Percentiles rank a stretch among this genome's conserved stretches.
These are phyloP conservation scores for Cryptoblepharus egeriae DNA, from an alignment of 2,797 vertebrate genomes.

Conservation along the genomic window DNA sequence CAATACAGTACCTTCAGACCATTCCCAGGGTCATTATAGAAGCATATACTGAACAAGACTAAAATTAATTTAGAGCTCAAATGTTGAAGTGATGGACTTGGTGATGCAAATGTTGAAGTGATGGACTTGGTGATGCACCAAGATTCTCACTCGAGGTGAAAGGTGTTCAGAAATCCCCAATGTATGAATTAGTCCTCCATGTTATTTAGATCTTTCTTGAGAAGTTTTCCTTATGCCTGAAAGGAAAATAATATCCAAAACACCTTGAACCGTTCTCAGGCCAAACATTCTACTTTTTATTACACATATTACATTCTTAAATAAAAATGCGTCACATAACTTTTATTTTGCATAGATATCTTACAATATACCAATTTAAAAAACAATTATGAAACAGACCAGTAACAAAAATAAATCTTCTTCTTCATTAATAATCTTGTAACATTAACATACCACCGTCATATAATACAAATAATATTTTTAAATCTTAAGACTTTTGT, in stretches of 20 bases:
- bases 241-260: conserved; percentile 69
- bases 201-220: neutral
- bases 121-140: too few species aligned
- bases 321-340: conserved; percentile 99
- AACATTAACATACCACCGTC: conserved; percentile 99
- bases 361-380: conserved; percentile 99
- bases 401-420: conserved; percentile 99
- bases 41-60: too few species aligned
- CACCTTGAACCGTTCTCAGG: conserved; percentile 76
- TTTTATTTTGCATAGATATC: conserved; percentile 99
- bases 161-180: neutral
- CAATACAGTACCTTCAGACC: too few species aligned
- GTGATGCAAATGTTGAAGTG: too few species aligned
- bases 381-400: conserved; percentile 99
- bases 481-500: conserved; percentile 95
- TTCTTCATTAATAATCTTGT: conserved; percentile 99
- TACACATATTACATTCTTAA: conserved; percentile 99
- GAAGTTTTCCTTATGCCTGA: conserved; percentile 7
- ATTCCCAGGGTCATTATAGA: too few species aligned
- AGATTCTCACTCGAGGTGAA: neutral
- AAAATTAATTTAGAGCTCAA: too few species aligned
- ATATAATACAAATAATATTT: conserved; percentile 99
- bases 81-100: too few species aligned
- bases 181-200: neutral
- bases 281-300: conserved; percentile 99